Evolutionary conservation across 2,797 vertebrate genomes (phyloP), one percentile per base, ranked within the genome.

Genomic region (Chanos chanos): DNA sequence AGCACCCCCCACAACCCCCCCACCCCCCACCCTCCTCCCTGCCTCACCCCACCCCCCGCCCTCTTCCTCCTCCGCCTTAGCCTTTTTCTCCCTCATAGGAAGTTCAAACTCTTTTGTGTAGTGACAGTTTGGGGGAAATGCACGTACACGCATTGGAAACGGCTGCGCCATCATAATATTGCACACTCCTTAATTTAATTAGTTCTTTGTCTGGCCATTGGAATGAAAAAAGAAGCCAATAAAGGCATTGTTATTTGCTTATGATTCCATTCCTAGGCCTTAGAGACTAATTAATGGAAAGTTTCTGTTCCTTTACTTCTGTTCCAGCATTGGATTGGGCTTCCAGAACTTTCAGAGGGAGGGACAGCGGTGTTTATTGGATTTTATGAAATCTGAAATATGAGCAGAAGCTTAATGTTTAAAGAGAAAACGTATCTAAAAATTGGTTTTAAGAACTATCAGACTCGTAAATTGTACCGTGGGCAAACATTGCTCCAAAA

Each of bases 221-320:
- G 2, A 25, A 3, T 25, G 25, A 41, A 48, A 66, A 48, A 43
- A 44, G 25, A 28, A 57, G 47, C 39, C 52, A 15, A 57, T 36
- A 36, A 51, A 55, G 25, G 10, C 34, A 53, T 66, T 28, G 28
- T 58, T 66, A 62, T 57, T 55, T 30, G 19, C 44, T 49, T 51
- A 53, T 43, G 37, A 71, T 48, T 68, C 37, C 61, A 28, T 37
- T 54, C 25, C 27, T 19, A 34, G 63, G 25, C 58, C 64, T 52
- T 36, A 10, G 63, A 49, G 64, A 66, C 53, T 47, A 66, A 71
- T 71, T 66, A 71, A 62, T 57, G 66, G 18, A 3, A 15, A 66
- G 60, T 1, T 43, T 62, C 56, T 60, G 19, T 52, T 28, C 18
- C 57, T 65, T 62, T 62, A 57, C 49, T 33, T 49, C 31, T 45